These are phyloP conservation scores for Ibycter americanus DNA, from an alignment of 2,797 vertebrate genomes.

Conservation along the genomic window DNA sequence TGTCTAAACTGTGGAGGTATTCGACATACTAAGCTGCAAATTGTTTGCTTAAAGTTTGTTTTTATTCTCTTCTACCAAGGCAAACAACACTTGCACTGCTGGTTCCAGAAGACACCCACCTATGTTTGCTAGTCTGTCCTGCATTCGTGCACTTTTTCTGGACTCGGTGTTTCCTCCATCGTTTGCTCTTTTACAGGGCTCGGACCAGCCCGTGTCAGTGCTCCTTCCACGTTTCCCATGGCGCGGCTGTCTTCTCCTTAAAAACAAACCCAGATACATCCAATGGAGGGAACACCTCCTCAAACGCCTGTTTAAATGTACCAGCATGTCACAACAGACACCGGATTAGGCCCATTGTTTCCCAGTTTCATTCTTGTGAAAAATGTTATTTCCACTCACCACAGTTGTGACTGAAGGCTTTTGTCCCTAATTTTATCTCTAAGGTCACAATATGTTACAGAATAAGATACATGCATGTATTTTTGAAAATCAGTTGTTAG, in stretches of 20 bases:
- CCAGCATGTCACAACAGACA: rapidly evolving
- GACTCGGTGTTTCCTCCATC: rapidly evolving
- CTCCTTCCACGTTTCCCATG: not conserved
- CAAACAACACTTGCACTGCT: rapidly evolving
- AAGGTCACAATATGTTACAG: rapidly evolving
- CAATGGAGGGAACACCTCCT: not conserved
- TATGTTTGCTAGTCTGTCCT: not conserved
- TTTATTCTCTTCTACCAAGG: not conserved
- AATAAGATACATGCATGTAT: rapidly evolving
- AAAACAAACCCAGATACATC: rapidly evolving
- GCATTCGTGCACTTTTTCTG: not conserved
- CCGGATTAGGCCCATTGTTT: not conserved
- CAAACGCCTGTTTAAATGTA: not conserved
- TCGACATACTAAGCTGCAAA: not conserved
- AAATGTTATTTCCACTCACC: rapidly evolving
- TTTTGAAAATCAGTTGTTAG: not conserved
- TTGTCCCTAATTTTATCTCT: not conserved
- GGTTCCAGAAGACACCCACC: not conserved
- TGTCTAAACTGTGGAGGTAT: rapidly evolving
- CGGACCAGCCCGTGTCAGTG: rapidly evolving
- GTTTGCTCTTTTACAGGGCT: not conserved
- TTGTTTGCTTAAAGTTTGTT: not conserved
- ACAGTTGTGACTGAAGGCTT: rapidly evolving
- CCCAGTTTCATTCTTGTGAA: not conserved
- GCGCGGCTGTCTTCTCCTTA: not conserved